Base-by-base conservation (phyloP, 2,888 invertebrate genomes). In the Ceriagrion tenellum region DNA sequence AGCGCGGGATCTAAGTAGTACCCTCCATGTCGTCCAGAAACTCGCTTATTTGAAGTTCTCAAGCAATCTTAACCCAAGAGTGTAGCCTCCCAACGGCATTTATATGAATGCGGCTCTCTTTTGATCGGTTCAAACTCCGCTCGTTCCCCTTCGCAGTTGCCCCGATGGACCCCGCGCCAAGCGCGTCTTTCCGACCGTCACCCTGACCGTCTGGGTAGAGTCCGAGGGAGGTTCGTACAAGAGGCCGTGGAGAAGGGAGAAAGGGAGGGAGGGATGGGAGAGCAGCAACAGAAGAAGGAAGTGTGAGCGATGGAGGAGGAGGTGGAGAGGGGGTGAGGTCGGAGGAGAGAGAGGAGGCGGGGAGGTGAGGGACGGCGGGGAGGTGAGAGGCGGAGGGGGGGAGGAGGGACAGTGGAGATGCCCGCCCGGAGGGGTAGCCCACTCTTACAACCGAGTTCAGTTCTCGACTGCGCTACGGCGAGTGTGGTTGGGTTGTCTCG, bases 391-490 rank as follows among this genome's bases (percentile, higher is more conserved):
- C 3, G 69, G 26, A 10, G 69, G 20, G 69, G 10, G 69, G 69
- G 69, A 4, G 69, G 69, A 56, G 91, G 91, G 59, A n/a, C 59
- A 59, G 91, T 26, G 93, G 59, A 69, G 93, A 69, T 69, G 93
- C 63, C 63, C 59, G 91, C 12, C 63, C 40, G 35, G 40, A 69
- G 47, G 47, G 93, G 91, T 69, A 47, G 93, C 93, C n/a, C 74
- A 47, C 93, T 74, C 93, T 93, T 74, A 74, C 74, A 93, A 26
- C 74, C 93, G 93, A 93, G 93, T 93, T 93, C 93, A 93, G 93
- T 93, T 93, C 93, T 93, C 74, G 93, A 69, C 93, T 93, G 93
- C 93, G 93, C 47, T 93, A 93, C 63, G 93, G 93, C 93, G 93
- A 93, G 93, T 69, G 93, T 93, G 93, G 93, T 93, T 69, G 93